phyloP scores from a whole-genome alignment of 2,888 invertebrate species.

The Cosmorhoe ocellata region DNA sequence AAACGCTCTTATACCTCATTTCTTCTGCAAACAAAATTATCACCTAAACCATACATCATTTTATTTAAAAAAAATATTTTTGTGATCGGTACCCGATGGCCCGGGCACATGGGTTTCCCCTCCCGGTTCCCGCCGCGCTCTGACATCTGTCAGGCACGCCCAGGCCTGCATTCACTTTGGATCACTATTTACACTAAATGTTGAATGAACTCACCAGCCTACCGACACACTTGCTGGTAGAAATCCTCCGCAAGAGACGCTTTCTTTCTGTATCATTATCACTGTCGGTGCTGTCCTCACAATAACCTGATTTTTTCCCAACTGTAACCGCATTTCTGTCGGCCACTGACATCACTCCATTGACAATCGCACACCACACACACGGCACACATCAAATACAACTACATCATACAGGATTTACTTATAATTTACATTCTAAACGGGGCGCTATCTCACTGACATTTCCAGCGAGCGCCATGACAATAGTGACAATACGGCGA shows the following conservation, averaged over 20 bases:
- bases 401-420: conserved; percentile 78
- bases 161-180: conserved; percentile 36
- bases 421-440: conserved; percentile 63
- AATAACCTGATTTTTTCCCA: conserved; percentile 60
- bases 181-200: conserved; percentile 15
- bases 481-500: conserved; percentile 66
- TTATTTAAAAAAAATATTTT: conserved; percentile 53
- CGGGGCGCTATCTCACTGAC: conserved; percentile 68
- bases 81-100: conserved; percentile 40
- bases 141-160: conserved; percentile 69
- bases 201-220: conserved; percentile 83
- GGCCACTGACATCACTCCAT: conserved; percentile 73
- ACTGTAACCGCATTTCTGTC: conserved; percentile 53
- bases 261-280: conserved; percentile 92
- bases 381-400: conserved; percentile 62
- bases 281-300: conserved; percentile 86
- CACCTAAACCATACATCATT: conserved; percentile 39
- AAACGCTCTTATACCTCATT: conserved; percentile 44
- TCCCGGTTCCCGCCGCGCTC: conserved; percentile 43
- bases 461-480: conserved; percentile 77
- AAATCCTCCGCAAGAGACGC: conserved; percentile 89
- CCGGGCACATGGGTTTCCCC: conserved; percentile 62
- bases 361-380: conserved; percentile 61
- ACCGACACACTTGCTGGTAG: conserved; percentile 91
- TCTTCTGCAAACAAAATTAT: conserved; percentile 47